These are phyloP conservation scores for Eleginops maclovinus DNA, from an alignment of 2,113 vertebrate species.

Conservation along the genomic window DNA sequence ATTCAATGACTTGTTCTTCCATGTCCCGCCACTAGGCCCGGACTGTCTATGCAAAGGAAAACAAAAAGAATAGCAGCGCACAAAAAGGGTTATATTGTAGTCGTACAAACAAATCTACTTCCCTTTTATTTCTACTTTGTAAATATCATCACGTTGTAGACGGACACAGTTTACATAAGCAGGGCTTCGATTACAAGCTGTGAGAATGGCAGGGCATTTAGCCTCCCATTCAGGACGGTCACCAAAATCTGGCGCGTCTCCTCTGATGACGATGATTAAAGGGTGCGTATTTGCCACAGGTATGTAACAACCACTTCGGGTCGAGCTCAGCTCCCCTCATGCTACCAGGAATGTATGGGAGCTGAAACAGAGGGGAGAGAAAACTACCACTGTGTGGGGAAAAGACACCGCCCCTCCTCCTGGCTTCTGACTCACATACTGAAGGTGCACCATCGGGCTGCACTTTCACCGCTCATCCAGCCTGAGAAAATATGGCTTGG, in stretches of 20 bases:
- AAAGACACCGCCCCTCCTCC: conserved; percentile 46
- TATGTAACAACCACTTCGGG: conserved; percentile 70
- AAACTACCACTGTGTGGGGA: conserved; percentile 70
- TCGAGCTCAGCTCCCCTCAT: conserved; percentile 35
- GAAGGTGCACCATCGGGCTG: conserved; percentile 39
- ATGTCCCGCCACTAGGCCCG: conserved; percentile 10
- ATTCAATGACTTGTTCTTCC: not conserved
- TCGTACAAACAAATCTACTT: conserved; percentile 40
- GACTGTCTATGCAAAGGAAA: conserved; percentile 9
- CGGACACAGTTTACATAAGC: conserved; percentile 59
- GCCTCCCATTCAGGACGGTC: conserved; percentile 52
- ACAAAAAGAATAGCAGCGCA: conserved; percentile 6
- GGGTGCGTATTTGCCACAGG: conserved; percentile 63
- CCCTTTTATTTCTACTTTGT: conserved; percentile 48
- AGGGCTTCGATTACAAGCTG: conserved; percentile 64
- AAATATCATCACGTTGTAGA: conserved; percentile 45
- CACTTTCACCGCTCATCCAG: conserved; percentile 51
- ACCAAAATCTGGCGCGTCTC: conserved; percentile 51
- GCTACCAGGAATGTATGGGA: conserved; percentile 74
- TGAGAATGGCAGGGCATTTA: conserved; percentile 59
- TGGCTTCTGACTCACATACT: conserved; percentile 33
- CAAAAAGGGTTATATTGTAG: conserved; percentile 5
- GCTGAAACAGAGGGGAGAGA: conserved; percentile 61
- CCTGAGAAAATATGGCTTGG: conserved; percentile 42
- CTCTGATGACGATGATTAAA: conserved; percentile 72